These are phyloP conservation scores for Yponomeuta evonymella DNA, from an alignment of 2,888 invertebrate species.

Conservation along the genomic window DNA sequence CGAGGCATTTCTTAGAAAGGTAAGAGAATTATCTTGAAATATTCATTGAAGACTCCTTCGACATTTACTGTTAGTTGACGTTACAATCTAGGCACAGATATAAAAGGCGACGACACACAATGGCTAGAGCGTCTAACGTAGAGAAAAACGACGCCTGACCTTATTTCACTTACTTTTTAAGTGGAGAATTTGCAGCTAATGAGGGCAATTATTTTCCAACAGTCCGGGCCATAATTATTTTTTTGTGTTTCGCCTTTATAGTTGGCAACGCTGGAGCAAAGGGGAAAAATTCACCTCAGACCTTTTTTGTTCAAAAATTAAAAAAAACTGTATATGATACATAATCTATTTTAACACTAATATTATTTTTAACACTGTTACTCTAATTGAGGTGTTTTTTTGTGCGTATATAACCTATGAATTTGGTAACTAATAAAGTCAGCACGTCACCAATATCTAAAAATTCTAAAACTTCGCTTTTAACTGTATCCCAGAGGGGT, in stretches of 20 bases:
- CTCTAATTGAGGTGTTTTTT: too few species aligned
- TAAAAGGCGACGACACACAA: slow-evolving; percentile 19
- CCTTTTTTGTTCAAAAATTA: too few species aligned
- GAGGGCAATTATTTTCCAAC: slow-evolving; percentile 55
- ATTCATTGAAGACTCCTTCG: not conserved
- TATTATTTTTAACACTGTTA: too few species aligned
- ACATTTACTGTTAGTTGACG: slow-evolving; percentile 3
- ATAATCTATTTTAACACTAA: too few species aligned
- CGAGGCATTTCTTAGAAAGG: slow-evolving; percentile 91
- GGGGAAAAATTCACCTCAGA: not conserved
- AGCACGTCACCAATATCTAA: too few species aligned
- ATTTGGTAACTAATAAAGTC: too few species aligned
- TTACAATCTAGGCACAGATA: not conserved
- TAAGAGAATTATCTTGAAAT: slow-evolving; percentile 47
- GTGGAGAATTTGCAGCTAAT: slow-evolving; percentile 69
- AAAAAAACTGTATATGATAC: too few species aligned
- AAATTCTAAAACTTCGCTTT: too few species aligned
- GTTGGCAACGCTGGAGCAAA: not conserved
- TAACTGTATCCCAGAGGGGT: too few species aligned
- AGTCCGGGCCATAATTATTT: not conserved
- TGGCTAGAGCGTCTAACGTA: slow-evolving; percentile 37
- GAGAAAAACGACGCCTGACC: slow-evolving; percentile 60
- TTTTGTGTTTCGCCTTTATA: not conserved
- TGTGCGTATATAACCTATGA: too few species aligned
- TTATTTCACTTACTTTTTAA: slow-evolving; percentile 59